phyloP scores from a whole-genome alignment of 2,113 vertebrate species.

The Daubentonia madagascariensis region DNA sequence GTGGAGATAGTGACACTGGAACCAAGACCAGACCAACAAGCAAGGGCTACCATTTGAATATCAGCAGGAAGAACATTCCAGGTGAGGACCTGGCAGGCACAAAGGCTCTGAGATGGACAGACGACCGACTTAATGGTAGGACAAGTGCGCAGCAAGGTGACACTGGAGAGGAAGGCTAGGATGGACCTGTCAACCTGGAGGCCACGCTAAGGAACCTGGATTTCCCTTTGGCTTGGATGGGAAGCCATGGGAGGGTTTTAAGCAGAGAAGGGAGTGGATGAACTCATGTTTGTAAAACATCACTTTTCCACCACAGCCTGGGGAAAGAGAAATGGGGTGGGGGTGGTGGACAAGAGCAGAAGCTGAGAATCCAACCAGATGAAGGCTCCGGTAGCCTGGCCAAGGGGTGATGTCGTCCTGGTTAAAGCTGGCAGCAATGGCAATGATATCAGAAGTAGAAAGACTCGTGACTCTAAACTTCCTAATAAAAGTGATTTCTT shows the following conservation, averaged over 20 bases:
- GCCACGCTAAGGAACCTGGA: fast-evolving
- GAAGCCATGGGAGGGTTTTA: not conserved
- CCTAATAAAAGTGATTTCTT: not conserved
- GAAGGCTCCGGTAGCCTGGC: not conserved
- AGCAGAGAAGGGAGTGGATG: not conserved
- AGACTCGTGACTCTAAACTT: not conserved
- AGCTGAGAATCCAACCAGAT: not conserved
- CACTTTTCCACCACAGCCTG: not conserved
- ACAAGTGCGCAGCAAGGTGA: not conserved
- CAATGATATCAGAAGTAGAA: not conserved
- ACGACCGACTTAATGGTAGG: too few species aligned
- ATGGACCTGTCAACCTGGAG: not conserved
- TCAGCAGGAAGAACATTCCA: not conserved
- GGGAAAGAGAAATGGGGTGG: not conserved
- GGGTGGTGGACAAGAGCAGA: not conserved
- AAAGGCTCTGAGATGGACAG: not conserved
- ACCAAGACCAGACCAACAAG: not conserved
- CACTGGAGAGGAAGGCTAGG: not conserved
- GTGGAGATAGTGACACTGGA: not conserved
- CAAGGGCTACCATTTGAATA: not conserved
- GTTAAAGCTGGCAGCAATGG: not conserved
- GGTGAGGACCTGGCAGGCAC: not conserved
- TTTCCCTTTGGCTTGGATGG: not conserved
- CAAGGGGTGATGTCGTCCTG: not conserved
- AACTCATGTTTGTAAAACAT: not conserved